phyloP scores from a whole-genome alignment of 2,113 vertebrate genomes.

The Odocoileus virginianus region DNA sequence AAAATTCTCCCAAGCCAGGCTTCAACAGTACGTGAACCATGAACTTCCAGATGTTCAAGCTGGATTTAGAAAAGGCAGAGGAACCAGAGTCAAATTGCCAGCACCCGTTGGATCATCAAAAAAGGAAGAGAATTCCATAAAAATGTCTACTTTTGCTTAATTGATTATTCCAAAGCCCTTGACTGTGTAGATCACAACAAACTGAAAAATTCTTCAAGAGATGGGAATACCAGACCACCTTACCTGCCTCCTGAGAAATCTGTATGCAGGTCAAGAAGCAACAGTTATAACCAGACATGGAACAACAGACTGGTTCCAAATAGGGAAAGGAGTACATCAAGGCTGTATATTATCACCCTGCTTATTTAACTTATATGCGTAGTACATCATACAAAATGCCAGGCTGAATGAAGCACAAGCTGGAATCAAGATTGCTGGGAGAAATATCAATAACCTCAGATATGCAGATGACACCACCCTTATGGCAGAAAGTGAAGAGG shows the following conservation, averaged over 20 bases:
- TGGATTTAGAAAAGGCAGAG: not conserved
- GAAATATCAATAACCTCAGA: not conserved
- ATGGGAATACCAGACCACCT: not conserved
- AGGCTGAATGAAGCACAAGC: not conserved
- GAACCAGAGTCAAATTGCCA: not conserved
- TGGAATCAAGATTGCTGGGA: not conserved
- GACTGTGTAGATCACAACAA: not conserved
- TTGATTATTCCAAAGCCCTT: not conserved
- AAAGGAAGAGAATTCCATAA: not conserved
- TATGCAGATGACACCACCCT: not conserved
- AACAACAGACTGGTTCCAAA: not conserved
- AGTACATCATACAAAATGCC: not conserved
- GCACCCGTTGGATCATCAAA: accelerated
- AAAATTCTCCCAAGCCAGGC: not conserved
- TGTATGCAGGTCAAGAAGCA: not conserved
- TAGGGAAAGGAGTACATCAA: not conserved
- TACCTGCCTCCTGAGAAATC: not conserved
- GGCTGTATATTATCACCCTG: not conserved
- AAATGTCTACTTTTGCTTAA: not conserved
- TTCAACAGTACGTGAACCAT: accelerated
- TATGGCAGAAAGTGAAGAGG: not conserved
- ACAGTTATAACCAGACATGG: not conserved
- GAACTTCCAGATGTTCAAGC: not conserved
- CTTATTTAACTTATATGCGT: not conserved
- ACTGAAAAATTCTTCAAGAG: not conserved